phyloP scores from a whole-genome alignment of 2,888 invertebrate genomes.

The Plebejus argus region DNA sequence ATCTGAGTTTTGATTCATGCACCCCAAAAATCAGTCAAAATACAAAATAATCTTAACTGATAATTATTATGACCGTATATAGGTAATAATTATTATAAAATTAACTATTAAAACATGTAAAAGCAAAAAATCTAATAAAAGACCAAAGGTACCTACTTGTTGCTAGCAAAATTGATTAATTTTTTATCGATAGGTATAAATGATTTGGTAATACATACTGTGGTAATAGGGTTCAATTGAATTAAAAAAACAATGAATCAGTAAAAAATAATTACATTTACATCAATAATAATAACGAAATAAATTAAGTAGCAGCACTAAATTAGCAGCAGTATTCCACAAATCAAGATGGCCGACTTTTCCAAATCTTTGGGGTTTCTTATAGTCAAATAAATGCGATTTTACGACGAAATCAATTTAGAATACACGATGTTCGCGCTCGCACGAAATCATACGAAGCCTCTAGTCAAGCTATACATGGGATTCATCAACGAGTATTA shows the following conservation, averaged over 20 bases:
- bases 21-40: conserved; percentile 9
- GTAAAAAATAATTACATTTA: not conserved
- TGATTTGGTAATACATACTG: not conserved
- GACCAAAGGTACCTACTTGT: not conserved
- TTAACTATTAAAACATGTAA: not conserved
- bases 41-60: conserved; percentile 17
- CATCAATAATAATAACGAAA: not conserved
- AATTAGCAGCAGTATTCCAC: not conserved
- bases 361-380: conserved; percentile 7
- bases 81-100: not conserved
- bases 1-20: conserved; percentile 20
- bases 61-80: not conserved
- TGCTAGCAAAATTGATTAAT: not conserved
- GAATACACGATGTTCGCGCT: conserved; percentile 12
- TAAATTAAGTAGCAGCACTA: not conserved
- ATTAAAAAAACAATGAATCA: not conserved
- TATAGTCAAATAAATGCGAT: conserved; percentile 16
- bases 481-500: conserved; percentile 74
- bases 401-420: conserved; percentile 14
- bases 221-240: not conserved
- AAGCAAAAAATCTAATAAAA: not conserved
- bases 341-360: conserved; percentile 15
- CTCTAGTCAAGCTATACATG: conserved; percentile 53
- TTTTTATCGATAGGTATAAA: not conserved
- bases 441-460: conserved; percentile 32